Conservation (phyloP, 1,140 invertebrate genomes). For the Physella acuta region DNA sequence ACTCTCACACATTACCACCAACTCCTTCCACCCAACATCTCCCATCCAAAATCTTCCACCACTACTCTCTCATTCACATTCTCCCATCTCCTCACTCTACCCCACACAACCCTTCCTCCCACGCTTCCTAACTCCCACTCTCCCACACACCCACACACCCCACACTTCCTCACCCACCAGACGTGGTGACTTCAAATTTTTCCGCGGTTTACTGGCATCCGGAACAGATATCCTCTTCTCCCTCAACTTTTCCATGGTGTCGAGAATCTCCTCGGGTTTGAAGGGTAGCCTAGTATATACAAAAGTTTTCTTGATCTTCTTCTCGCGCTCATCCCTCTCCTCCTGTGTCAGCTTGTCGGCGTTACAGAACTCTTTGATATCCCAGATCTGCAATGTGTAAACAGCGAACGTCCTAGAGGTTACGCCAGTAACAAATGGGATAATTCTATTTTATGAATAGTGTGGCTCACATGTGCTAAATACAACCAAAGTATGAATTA, state of each 20-base stretch:
- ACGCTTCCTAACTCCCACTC: neutral
- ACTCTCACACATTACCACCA: no score
- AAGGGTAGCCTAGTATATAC: conserved; percentile 15
- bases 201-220: conserved; percentile 25
- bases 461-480: no score
- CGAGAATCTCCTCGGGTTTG: conserved; percentile 18
- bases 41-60: no score
- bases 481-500: no score
- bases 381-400: conserved; percentile 7
- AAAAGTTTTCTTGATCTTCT: conserved; percentile 11
- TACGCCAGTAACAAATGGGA: no score
- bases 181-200: conserved; percentile 18
- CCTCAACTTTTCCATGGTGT: conserved; percentile 24
- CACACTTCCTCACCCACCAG: conserved; percentile 21
- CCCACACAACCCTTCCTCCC: neutral
- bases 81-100: no score
- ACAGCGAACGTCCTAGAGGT: neutral
- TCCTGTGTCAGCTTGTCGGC: conserved; percentile 18
- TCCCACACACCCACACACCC: no score
- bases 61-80: no score
- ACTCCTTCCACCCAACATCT: no score
- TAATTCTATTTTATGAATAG: no score
- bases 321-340: conserved; percentile 4
- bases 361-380: conserved; percentile 28
- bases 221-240: conserved; percentile 21